phyloP scores from a whole-genome alignment of 1,140 invertebrate species.

The Drosophila tsacasi region DNA sequence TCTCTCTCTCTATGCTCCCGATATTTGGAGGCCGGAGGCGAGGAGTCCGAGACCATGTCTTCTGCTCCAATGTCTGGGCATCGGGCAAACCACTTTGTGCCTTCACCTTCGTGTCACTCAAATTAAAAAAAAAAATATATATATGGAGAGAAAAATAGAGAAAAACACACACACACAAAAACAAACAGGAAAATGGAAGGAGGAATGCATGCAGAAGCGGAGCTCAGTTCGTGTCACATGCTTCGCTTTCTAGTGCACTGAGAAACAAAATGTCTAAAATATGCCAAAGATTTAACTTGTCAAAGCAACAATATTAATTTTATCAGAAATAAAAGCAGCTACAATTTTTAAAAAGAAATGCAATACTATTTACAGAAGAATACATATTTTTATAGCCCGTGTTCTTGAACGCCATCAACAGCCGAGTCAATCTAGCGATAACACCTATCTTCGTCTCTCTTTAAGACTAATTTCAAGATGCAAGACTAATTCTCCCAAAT shows the following conservation, averaged over 20 bases:
- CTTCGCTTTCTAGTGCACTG: not conserved
- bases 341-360: too few relatives aligned
- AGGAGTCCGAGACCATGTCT: slow-evolving; percentile 11
- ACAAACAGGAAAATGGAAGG: slow-evolving; percentile 1
- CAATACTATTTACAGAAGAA: too few relatives aligned
- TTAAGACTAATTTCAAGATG: too few relatives aligned
- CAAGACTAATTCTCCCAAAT: too few relatives aligned
- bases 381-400: too few relatives aligned
- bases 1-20: not conserved
- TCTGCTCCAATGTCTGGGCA: slow-evolving; percentile 28
- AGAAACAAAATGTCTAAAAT: not conserved
- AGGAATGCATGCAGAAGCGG: slow-evolving; percentile 16
- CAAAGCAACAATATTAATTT: not conserved
- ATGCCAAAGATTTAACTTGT: not conserved
- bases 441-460: too few relatives aligned
- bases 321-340: not conserved
- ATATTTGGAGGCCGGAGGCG: not conserved
- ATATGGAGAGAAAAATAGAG: not conserved
- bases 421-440: too few relatives aligned
- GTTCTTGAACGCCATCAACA: too few relatives aligned
- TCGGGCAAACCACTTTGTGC: slow-evolving; percentile 70
- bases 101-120: slow-evolving; percentile 73
- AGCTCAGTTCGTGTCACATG: slow-evolving; percentile 29
- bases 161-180: not conserved
- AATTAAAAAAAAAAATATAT: slow-evolving; percentile 54